Conservation (phyloP, 2,113 vertebrate species). For the Semnopithecus entellus region DNA sequence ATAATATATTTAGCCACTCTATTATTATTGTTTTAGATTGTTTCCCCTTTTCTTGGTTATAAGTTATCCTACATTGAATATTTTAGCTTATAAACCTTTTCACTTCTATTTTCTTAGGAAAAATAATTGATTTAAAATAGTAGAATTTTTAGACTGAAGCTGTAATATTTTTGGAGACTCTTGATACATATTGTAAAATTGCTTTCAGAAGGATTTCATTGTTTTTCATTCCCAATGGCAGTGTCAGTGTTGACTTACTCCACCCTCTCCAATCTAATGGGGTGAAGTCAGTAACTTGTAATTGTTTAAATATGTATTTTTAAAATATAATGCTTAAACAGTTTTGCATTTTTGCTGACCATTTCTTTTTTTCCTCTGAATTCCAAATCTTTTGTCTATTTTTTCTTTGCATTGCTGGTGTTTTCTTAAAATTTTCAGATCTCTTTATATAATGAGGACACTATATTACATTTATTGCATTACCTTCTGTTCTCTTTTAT, state of each 20-base stretch:
- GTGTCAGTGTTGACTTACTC: background rate
- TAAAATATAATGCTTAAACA: background rate
- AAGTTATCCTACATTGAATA: background rate
- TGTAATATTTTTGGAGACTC: constrained; percentile 4
- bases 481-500: background rate
- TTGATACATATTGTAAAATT: background rate
- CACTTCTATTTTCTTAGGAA: background rate
- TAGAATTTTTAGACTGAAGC: background rate
- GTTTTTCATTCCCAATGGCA: background rate
- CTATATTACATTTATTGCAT: background rate
- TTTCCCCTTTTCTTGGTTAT: background rate
- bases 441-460: background rate
- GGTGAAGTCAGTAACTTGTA: background rate
- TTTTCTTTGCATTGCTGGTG: background rate
- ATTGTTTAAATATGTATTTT: background rate
- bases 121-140: background rate
- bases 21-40: background rate
- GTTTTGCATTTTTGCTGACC: background rate
- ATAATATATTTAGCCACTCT: background rate
- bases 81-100: background rate
- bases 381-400: background rate
- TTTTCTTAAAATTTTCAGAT: background rate
- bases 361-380: constrained; percentile 12
- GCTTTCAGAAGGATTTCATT: background rate
- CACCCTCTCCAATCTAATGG: background rate